phyloP scores from a whole-genome alignment of 2,888 invertebrate genomes.

The Sthenelais limicola region DNA sequence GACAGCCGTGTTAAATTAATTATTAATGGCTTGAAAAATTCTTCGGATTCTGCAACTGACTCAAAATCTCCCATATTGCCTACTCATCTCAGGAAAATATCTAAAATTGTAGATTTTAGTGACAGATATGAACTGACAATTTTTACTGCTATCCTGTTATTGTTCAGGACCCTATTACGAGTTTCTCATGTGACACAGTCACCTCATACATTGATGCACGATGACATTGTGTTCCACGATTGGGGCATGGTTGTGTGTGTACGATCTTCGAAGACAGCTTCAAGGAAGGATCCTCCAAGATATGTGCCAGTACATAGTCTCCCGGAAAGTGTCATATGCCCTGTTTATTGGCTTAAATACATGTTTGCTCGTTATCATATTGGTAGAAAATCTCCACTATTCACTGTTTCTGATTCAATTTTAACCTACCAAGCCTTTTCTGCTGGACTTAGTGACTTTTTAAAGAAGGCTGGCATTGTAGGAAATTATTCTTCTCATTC shows the following conservation, averaged over 20 bases:
- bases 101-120: neutral
- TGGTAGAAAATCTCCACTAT: no score
- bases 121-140: neutral
- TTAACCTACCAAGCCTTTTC: no score
- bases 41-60: neutral
- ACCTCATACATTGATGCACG: neutral
- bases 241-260: neutral
- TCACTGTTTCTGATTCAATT: no score
- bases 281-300: no score
- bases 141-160: neutral
- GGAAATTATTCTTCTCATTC: no score
- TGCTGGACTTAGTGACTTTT: no score
- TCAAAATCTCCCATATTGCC: neutral
- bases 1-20: neutral
- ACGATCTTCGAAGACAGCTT: neutral
- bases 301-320: no score
- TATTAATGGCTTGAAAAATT: neutral
- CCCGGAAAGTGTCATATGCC: no score
- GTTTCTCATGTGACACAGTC: neutral
- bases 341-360: no score
- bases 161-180: neutral
- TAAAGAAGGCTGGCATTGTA: no score
- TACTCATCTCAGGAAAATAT: neutral
- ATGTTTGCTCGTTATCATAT: no score
- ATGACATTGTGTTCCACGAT: neutral